These are phyloP conservation scores for Coracias cyanogaster DNA, from an alignment of 2,797 vertebrate genomes.

Conservation along the genomic window DNA sequence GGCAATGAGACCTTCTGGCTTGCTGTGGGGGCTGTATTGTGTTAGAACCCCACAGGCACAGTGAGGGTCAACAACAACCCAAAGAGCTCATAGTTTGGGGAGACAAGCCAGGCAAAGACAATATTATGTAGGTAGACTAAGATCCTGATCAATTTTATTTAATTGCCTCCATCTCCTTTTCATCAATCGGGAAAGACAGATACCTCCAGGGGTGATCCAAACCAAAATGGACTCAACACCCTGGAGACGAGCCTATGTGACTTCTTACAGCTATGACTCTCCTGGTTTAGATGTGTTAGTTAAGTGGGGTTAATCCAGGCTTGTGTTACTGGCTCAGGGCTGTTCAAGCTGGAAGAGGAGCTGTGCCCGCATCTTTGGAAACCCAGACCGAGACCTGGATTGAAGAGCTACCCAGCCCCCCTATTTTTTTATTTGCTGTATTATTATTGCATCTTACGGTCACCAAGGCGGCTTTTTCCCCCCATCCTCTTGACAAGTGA, in stretches of 20 bases:
- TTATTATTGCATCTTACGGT: background rate
- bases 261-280: background rate
- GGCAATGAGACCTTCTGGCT: background rate
- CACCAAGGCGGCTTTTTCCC: background rate
- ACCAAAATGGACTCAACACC: background rate
- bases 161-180: background rate
- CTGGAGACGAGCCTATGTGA: background rate
- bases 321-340: background rate
- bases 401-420: background rate
- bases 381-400: background rate
- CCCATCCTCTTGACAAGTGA: background rate
- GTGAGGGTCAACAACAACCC: background rate
- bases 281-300: background rate
- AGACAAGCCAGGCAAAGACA: background rate
- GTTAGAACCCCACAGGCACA: background rate
- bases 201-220: background rate
- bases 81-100: background rate
- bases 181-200: background rate
- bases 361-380: background rate
- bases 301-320: background rate
- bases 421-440: background rate
- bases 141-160: background rate
- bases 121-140: background rate
- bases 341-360: background rate
- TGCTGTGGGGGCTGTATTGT: rapidly evolving